Conservation (phyloP, 1,140 invertebrate genomes). For the Frieseomelitta varia region DNA sequence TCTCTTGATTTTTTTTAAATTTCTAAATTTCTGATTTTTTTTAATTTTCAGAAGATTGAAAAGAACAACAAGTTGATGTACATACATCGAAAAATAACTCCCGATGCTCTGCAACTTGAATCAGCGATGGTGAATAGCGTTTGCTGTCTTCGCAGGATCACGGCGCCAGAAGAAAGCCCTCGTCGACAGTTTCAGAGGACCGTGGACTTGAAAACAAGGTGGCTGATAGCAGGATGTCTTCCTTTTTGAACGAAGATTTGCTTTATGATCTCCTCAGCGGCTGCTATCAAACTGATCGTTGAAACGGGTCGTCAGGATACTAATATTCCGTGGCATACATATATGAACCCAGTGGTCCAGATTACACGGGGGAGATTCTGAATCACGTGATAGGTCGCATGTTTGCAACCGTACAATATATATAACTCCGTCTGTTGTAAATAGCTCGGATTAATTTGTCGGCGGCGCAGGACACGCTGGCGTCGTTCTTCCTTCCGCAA, state of each 20-base stretch:
- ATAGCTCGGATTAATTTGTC: constrained; percentile 23
- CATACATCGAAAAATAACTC: constrained; percentile 30
- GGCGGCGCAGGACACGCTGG: not conserved
- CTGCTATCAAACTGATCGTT: constrained; percentile 75
- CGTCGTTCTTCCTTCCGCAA: not conserved
- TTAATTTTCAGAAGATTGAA: not conserved
- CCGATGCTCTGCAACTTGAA: not conserved
- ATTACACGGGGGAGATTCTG: constrained; percentile 68
- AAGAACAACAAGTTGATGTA: constrained; percentile 20
- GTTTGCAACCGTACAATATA: constrained; percentile 48
- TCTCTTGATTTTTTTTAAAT: no score
- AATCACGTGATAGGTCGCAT: constrained; percentile 58
- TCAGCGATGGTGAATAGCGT: no score
- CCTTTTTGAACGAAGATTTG: constrained; percentile 51
- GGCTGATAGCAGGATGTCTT: constrained; percentile 7
- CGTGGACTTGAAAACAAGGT: not conserved
- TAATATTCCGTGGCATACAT: constrained; percentile 69
- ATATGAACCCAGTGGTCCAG: constrained; percentile 56
- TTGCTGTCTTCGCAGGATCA: not conserved
- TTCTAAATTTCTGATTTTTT: no score
- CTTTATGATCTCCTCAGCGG: constrained; percentile 70
- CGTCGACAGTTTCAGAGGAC: no score
- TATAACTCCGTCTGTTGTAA: constrained; percentile 16
- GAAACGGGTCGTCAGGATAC: constrained; percentile 70
- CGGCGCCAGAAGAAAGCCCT: not conserved